Evolutionary conservation across 2,113 vertebrate species (phyloP), one percentile per base, ranked within the genome.

Genomic region (Ctenomys sociabilis): DNA sequence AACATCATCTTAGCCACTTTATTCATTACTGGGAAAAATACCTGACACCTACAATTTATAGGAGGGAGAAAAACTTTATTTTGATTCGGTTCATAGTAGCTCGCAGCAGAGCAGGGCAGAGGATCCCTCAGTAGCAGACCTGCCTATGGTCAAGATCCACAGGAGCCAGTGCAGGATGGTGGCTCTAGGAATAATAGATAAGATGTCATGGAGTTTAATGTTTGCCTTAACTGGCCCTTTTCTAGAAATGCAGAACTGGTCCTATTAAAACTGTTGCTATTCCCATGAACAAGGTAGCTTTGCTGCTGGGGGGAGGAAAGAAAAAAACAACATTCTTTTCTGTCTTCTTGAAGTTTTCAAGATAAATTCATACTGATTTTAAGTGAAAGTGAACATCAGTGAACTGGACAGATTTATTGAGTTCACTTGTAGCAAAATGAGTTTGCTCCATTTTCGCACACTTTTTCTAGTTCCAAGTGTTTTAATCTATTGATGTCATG

Each of bases 401-500:
- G 95, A 96, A 98, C 80, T n/a, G 94, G 98, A 97, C 86, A 97
- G 96, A 98, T 98, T 98, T 98, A 97, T 98, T 97, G 96, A 96
- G 96, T 98, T 98, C 96, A 89, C 85, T 98, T 96, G 97, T 98
- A 96, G 95, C 85, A 93, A 97, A 98, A 97, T 95, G 86, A 97
- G 91, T 68, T 57, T 88, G 43, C 90, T 97, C 93, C 40, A 54
- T 97, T 98, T 96, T 96, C 95, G 94, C 90, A 5, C 96, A 43
- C 78, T 98, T 97, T 95, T 95, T 95, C 86, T 95, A 43, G 37
- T 93, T 94, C 85, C 93, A 88, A 96, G 95, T 96, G 85, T 93
- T 97, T 63, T 43, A 96, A 96, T 97, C 90, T 98, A 35, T 88
- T 97, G 96, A 97, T 97, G 89, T 88, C 73, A 80, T 64, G 43